Evolutionary conservation across 2,797 vertebrate species (phyloP).

Genomic region (Pampus argenteus): DNA sequence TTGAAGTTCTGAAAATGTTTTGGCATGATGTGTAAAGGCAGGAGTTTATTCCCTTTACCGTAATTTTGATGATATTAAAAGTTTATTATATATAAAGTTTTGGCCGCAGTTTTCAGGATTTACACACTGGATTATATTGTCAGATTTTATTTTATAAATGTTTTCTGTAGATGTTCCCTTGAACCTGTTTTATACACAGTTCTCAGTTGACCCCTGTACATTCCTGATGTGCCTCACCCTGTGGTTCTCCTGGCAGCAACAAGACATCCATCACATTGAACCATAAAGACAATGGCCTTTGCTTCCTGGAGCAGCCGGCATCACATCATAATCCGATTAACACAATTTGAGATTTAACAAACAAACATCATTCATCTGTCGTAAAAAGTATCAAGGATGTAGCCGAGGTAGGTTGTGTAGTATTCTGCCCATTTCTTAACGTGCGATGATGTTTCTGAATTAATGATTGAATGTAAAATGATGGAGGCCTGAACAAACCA

Average conservation of each 20-base stretch:
- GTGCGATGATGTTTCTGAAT: background rate
- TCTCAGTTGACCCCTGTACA: constrained; percentile 24
- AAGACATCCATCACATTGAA: constrained; percentile 33
- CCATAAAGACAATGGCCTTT: background rate
- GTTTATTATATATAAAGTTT: too few species aligned
- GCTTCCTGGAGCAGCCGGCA: background rate
- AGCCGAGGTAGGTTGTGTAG: background rate
- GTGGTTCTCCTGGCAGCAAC: constrained; percentile 25
- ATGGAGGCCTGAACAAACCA: background rate
- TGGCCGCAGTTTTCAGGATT: background rate
- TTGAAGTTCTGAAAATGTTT: constrained; percentile 22
- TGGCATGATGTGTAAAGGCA: background rate
- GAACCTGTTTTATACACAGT: constrained; percentile 8
- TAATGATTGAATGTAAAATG: background rate
- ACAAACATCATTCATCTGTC: background rate
- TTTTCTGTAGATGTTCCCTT: constrained; percentile 5
- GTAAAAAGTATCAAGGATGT: constrained; percentile 4
- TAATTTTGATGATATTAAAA: background rate
- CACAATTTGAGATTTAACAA: constrained; percentile 1
- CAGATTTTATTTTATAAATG: background rate
- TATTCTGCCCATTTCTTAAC: background rate
- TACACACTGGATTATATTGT: background rate
- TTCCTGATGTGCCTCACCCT: constrained; percentile 46
- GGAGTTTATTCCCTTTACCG: background rate
- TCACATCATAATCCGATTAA: constrained; percentile 9